Evolutionary conservation across 2,113 vertebrate genomes (phyloP).

Genomic region (Calypte anna): DNA sequence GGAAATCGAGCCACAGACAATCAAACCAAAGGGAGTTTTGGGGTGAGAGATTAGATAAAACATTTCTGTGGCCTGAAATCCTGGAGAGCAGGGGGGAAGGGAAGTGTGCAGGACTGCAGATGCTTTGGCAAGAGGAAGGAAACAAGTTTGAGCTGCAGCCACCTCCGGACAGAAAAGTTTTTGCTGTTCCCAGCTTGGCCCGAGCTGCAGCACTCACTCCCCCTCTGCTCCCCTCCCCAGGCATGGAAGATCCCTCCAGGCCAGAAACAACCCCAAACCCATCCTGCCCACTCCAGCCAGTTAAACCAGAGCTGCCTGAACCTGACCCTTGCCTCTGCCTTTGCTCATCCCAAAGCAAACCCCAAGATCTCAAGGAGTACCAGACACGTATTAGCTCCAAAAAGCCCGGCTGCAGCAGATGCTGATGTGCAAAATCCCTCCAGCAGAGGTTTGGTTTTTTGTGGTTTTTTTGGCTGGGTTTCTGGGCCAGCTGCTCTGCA

Average conservation of each 20-base stretch:
- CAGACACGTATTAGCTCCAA: neutral
- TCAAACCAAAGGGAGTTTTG: neutral
- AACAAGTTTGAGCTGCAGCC: constrained; percentile 15
- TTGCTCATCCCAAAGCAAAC: neutral
- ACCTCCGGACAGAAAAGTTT: neutral
- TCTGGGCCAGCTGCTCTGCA: neutral
- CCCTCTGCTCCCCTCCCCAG: neutral
- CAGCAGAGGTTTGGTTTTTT: neutral
- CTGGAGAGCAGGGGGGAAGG: neutral
- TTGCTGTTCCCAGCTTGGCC: constrained; percentile 5
- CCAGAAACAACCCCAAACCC: accelerated
- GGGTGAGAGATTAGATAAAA: neutral
- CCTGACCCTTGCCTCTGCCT: neutral
- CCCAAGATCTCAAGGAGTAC: neutral
- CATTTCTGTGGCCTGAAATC: neutral
- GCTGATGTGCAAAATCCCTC: neutral
- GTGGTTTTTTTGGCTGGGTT: neutral
- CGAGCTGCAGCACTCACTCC: accelerated
- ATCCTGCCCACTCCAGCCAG: neutral
- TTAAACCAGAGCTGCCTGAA: neutral
- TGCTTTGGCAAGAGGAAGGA: constrained; percentile 37
- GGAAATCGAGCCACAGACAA: neutral
- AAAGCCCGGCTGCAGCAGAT: neutral
- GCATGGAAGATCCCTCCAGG: accelerated
- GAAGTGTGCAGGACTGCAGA: constrained; percentile 38